Conservation (phyloP, 1,140 invertebrate genomes). For the Diuraphis noxia region DNA sequence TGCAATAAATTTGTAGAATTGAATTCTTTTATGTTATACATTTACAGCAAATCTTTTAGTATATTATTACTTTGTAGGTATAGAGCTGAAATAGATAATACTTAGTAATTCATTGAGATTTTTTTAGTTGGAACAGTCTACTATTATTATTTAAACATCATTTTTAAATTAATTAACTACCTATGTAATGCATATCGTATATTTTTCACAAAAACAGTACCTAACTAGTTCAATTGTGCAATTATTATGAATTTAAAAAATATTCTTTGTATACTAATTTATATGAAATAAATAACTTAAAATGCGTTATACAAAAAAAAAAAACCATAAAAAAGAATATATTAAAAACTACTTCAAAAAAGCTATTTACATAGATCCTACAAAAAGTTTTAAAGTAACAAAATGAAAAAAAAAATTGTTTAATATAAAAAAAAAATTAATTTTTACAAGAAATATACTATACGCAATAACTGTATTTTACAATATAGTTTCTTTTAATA, state of each 20-base stretch:
- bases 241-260: not conserved
- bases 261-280: not conserved
- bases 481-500: not conserved
- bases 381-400: not conserved
- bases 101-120: not conserved
- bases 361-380: not conserved
- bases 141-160: not conserved
- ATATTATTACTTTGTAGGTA: not conserved
- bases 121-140: not conserved
- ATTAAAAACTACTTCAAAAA: not conserved
- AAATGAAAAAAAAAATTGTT: not conserved
- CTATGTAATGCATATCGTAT: not conserved
- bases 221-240: not conserved
- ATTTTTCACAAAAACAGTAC: not conserved
- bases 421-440: not conserved
- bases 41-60: not conserved
- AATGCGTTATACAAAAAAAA: not conserved
- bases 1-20: not conserved
- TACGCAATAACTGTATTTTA: not conserved
- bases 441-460: not conserved
- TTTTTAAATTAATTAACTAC: not conserved
- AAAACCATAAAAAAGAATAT: not conserved
- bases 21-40: not conserved
- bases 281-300: not conserved
- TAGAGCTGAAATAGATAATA: not conserved